Evolutionary conservation across 1,140 invertebrate species (phyloP), one percentile per base, ranked within the genome.

Genomic region (Trachymyrmex cornetzi): DNA sequence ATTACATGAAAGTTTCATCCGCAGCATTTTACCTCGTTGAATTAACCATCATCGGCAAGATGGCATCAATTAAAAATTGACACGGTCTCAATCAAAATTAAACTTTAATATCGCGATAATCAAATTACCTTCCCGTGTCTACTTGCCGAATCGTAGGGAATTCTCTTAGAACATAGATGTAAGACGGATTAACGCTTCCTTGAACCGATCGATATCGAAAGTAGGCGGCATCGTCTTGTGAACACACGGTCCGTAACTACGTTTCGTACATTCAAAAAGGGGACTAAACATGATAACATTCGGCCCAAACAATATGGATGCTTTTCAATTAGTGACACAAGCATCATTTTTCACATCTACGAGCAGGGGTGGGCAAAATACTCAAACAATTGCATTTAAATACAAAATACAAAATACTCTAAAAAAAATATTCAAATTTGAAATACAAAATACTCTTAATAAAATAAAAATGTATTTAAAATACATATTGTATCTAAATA

Each of bases 21-120:
- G 9, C 16, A 38, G 3, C 2, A 30, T 22, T 19, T 38, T 27
- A 59, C 19, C 24, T 59, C 48, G 44, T 69, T 57, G 66, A 59
- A 82, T 82, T 71, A 82, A 38, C n/a, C 48, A 57, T 44, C 22
- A 22, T 27, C 16, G 44, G 44, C 19, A 66, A 66, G 30, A 64
- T n/a, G 19, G 7, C 24, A 77, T 82, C 48, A 82, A 71, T 59
- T 34, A 71, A 57, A 44, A 71, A 71, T 71, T 34, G 64, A 44
- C 53, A 34, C 19, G 63, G 22, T n/a, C 50, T 19, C 44, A 34
- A 30, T 6, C 44, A 34, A 82, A 66, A 61, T 82, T 19, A 71
- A 82, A 82, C 66, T 71, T 82, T 82, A 82, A 82, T 66, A 30
- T 12, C 22, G 2, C 48, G 64, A n/a, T 48, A 59, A 71, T 71